These are phyloP conservation scores for Toxotes chatareus DNA, from an alignment of 2,113 vertebrate genomes.

Conservation along the genomic window DNA sequence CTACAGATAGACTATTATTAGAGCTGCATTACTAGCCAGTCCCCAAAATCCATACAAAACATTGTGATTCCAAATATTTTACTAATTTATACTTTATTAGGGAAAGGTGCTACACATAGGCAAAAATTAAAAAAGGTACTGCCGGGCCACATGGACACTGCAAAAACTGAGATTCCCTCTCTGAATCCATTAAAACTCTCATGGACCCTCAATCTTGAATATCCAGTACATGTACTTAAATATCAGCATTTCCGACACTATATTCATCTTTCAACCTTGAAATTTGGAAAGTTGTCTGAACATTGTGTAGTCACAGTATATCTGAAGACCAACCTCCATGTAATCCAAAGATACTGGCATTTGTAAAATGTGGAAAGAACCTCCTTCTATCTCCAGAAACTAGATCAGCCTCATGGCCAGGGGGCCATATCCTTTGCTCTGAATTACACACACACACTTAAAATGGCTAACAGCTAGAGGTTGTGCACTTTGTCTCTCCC, in stretches of 20 bases:
- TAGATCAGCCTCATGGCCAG: slow-evolving; percentile 21
- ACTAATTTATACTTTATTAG: neutral
- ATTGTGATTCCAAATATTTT: neutral
- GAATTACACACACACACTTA: slow-evolving; percentile 17
- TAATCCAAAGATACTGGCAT: neutral
- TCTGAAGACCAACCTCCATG: neutral
- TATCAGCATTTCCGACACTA: neutral
- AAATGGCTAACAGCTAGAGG: slow-evolving; percentile 49
- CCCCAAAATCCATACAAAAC: neutral
- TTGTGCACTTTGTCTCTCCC: slow-evolving; percentile 42
- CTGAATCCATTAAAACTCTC: neutral
- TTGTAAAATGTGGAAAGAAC: slow-evolving; percentile 15
- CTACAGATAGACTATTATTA: neutral
- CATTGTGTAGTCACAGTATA: neutral
- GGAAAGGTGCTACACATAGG: neutral
- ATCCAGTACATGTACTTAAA: neutral
- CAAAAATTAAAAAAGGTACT: neutral
- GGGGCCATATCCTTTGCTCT: slow-evolving; percentile 25
- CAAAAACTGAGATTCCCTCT: neutral
- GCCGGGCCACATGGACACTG: neutral
- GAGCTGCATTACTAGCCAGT: neutral
- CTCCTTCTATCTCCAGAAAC: slow-evolving; percentile 29
- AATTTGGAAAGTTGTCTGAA: neutral
- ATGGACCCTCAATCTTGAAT: neutral
- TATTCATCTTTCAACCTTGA: neutral